phyloP scores from a whole-genome alignment of 2,888 invertebrate genomes.

The Asteroscopus sphinx region DNA sequence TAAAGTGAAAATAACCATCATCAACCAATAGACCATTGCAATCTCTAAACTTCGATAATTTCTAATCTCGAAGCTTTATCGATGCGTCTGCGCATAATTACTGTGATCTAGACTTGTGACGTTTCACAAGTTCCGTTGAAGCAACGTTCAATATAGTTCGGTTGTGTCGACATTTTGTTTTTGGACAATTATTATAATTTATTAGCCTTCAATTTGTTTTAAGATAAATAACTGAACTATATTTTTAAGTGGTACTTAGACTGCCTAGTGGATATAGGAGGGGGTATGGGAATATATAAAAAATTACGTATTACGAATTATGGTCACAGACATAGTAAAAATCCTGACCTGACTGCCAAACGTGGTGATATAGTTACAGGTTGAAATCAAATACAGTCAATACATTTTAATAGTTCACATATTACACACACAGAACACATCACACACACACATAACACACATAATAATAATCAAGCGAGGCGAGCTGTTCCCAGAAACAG shows the following conservation, averaged over 20 bases:
- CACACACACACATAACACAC: too few species aligned
- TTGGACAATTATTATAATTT: slow-evolving; percentile 18
- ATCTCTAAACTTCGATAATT: slow-evolving; percentile 31
- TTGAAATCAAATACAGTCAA: too few species aligned
- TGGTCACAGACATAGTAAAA: too few species aligned
- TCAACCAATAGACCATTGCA: slow-evolving; percentile 15
- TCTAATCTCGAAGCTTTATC: slow-evolving; percentile 13
- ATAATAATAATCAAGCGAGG: too few species aligned
- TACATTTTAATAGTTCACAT: too few species aligned
- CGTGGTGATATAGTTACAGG: too few species aligned
- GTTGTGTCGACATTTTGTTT: slow-evolving; percentile 31
- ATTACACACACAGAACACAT: too few species aligned
- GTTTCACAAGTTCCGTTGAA: slow-evolving; percentile 42
- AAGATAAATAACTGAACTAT: slow-evolving; percentile 20
- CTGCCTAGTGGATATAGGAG: too few species aligned
- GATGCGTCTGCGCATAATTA: slow-evolving; percentile 49
- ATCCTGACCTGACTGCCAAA: too few species aligned
- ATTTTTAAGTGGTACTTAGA: slow-evolving; percentile 3
- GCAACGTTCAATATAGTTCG: slow-evolving; percentile 33
- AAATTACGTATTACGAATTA: too few species aligned
- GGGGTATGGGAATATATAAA: too few species aligned
- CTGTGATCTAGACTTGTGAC: slow-evolving; percentile 34
- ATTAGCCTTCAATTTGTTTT: slow-evolving; percentile 17
- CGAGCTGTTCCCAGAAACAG: too few species aligned
- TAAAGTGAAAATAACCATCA: slow-evolving; percentile 33